Base-by-base conservation (phyloP, 2,888 invertebrate species). In the Tineola bisselliella region DNA sequence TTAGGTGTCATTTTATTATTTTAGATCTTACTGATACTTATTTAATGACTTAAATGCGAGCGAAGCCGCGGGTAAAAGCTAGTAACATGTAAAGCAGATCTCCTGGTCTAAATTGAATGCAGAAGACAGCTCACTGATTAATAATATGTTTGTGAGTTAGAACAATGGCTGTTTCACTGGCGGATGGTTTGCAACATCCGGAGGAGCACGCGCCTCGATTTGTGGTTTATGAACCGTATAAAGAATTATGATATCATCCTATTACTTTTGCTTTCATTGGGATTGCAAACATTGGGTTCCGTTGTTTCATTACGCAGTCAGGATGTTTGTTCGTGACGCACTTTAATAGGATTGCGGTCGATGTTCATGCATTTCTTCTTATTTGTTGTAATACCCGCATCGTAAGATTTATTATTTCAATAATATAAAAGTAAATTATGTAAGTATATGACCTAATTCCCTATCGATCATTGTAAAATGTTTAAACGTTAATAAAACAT, bases 181-280 rank as follows among this genome's bases (percentile, higher is more conserved):
- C 62, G 62, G 62, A 62, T 61, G 64, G 57, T 65, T 68, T 69
- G 76, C 77, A 76, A 78, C 69, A 73, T 79, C 79, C 79, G 79
- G 66, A 19, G 68, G 69, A 70, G 59, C 54, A 59, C 64, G 63
- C 65, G 52, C 54, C 59, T 56, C n/a, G 6, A 31, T 52, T 6
- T 6, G 15, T 11, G n/a, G 2, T 58, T 33, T 33, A 58, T 58
- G 58, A 58, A 58, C 33, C 58, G 58, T 58, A 58, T 17, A 33
- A 18, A 25, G 25, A n/a, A 19, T 18, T 25, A 56, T 56, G 56
- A 56, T 15, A 25, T 56, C 56, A 56, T 56, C 56, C 8, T 10
- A 18, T 19, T 25, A 56, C 56, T 56, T 56, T 56, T 56, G 56
- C 56, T 56, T 56, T 56, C 56, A n/a, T n/a, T n/a, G n/a, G n/a